A percentile compares a stretch with the other conserved stretches of the same genome.
Conservation (phyloP, 2,797 vertebrate genomes). For the Lerista edwardsae region DNA sequence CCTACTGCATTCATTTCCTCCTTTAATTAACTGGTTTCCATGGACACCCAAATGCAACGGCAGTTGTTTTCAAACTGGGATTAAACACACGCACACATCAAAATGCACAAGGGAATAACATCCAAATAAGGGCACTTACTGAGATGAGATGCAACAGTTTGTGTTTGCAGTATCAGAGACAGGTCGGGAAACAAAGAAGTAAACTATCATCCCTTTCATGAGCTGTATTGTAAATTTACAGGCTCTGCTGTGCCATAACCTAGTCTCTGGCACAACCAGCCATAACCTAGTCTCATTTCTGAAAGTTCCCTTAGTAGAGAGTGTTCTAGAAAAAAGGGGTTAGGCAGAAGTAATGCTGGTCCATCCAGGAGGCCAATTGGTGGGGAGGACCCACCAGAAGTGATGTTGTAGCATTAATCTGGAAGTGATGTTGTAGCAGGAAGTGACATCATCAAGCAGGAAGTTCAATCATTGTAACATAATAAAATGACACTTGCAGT, state of each 20-base stretch:
- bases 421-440: too few species aligned
- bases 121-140: background rate
- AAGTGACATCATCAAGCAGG: too few species aligned
- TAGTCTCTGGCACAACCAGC: too few species aligned
- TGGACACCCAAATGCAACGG: background rate
- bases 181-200: background rate
- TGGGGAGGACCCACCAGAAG: too few species aligned
- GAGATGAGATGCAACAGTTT: too few species aligned
- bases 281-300: slow-evolving; percentile 56
- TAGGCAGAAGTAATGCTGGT: too few species aligned
- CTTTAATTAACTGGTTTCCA: slow-evolving; percentile 26
- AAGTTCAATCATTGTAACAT: too few species aligned
- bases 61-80: background rate
- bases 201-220: slow-evolving; percentile 43
- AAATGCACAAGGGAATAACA: background rate
- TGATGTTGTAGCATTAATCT: too few species aligned
- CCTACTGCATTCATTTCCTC: background rate
- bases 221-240: slow-evolving; percentile 2
- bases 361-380: too few species aligned
- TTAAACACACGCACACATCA: slow-evolving; percentile 8
- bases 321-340: background rate
- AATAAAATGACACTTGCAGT: too few species aligned
- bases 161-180: background rate
- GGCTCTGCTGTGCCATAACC: background rate
- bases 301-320: background rate